phyloP scores from a whole-genome alignment of 2,888 invertebrate species.

The Sphaerophoria rueppellii region DNA sequence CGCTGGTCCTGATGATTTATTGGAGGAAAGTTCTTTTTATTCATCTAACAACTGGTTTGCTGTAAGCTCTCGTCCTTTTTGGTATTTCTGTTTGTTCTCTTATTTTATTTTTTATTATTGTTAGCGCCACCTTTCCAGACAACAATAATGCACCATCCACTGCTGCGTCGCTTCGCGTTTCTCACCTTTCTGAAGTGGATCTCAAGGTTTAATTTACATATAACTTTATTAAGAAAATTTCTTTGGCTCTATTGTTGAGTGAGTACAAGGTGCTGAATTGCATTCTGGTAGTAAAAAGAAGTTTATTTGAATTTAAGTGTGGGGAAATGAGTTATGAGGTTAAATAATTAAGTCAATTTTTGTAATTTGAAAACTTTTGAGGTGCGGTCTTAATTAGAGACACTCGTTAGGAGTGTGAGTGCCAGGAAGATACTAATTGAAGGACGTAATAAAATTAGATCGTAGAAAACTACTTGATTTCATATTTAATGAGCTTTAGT shows the following conservation, averaged over 20 bases:
- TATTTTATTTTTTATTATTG: conserved; percentile 11
- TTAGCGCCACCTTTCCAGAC: background rate
- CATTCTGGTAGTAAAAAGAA: background rate
- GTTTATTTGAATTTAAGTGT: background rate
- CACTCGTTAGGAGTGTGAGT: background rate
- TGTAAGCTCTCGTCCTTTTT: conserved; percentile 5
- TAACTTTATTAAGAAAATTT: conserved; percentile 28
- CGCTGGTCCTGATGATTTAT: conserved; percentile 55
- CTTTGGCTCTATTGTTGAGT: background rate
- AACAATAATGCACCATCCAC: no score
- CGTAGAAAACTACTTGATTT: no score
- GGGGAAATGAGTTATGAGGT: conserved; percentile 7
- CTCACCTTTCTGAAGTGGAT: background rate
- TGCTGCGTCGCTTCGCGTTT: background rate
- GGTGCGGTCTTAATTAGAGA: background rate
- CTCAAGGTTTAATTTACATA: conserved; percentile 24
- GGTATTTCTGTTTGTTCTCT: background rate
- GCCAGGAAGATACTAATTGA: background rate
- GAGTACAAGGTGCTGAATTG: background rate
- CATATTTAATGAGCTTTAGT: no score
- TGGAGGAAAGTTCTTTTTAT: conserved; percentile 9
- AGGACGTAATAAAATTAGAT: background rate
- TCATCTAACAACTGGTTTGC: conserved; percentile 19
- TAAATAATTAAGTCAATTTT: conserved; percentile 3
- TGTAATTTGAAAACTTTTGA: conserved; percentile 5